Base-by-base conservation (phyloP, 2,888 invertebrate species). In the Blera fallax region DNA sequence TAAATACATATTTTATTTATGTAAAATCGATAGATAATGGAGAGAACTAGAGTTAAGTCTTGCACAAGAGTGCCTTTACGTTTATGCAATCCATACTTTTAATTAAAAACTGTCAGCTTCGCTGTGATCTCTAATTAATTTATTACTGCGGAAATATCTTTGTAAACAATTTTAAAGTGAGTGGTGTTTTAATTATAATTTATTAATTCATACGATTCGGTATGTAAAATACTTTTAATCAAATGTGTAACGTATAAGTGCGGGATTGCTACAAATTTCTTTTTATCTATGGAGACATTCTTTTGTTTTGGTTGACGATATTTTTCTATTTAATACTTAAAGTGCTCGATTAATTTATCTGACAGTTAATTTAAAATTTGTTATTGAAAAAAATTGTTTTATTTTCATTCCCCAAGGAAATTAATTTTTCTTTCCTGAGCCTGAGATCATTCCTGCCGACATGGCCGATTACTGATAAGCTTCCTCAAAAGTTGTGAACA, bases 51-150 rank as follows among this genome's bases (percentile, higher is more conserved):
- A 18, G 8, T 37, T 37, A 27, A 21, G 7, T 24, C 37, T 43
- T 62, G 29, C 34, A 27, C 10, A 56, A 34, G 48, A 27, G 16
- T 64, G 54, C 40, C 56, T 78, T 24, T n/a, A 24, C 18, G 54
- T 73, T 52, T 65, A 67, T 80, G 74, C 65, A 80, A 74, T 60
- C 67, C 60, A 62, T 56, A 67, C 40, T 29, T 27, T 1, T 67
- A 79, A 83, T 79, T 83, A 73, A 79, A 62, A 73, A 65, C 60
- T 69, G 73, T 83, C 79, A 62, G 67, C 78, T 60, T 18, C 45
- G 29, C 62, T 83, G 67, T 79, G 79, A 83, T 73, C 54, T 76
- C 70, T 67, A 84, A 84, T 84, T 80, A 80, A 84, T 84, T 76
- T 84, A 84, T 80, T 64, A 14, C 64, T 62, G 24, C 29, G 60